Base-by-base conservation (phyloP, 30 jellyfish, hydroid and myxozoan genomes). In the Aurelia coerulea region DNA sequence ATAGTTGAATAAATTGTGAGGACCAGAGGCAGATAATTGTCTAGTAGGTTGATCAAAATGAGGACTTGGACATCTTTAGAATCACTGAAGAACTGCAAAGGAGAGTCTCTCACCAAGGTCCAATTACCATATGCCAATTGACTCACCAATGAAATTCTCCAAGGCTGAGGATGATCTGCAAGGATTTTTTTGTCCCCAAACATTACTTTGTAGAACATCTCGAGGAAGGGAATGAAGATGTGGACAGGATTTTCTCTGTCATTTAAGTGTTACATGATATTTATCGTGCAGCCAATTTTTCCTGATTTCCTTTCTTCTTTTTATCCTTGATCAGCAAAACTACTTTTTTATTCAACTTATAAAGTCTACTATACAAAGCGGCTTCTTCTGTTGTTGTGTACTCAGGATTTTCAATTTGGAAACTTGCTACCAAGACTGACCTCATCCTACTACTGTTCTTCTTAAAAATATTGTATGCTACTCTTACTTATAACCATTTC, bases 1-100 rank as follows among this genome's bases (percentile, higher is more conserved):
- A 37, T 37, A 4, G 49, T 37, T 37, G 16, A 68, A 37, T 68
- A 68, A n/a, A 34, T 35, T 2, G 65, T 2, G 15, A 75, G 86
- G 41, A 75, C 79, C 29, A 35, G n/a, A 0, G 89, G 89, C 6
- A 78, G 79, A 12, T 78, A 78, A 32, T 62, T 78, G 66, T 78
- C 89, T 0, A 62, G 81, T 1, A 76, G 8, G 54, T 76, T 76
- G 10, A 76, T 4, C 17, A 37, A 37, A 37, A 4, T 76, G 42
- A 67, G 56, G 56, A 4, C 9, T 12, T 67, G 19, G 31, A 76
- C 31, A 56, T 76, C 86, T 18, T 76, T 76, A 41, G 79, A 56
- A 5, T 14, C 17, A 9, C 46, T 7, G 52, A 76, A 51, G 11
- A 6, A 7, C 10, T 6, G 13, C 7, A 76, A 1, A 4, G 1